Percentiles rank a stretch among this genome's conserved stretches.
phyloP scores from a whole-genome alignment of 2,113 vertebrate species.

The Fulmarus glacialis region DNA sequence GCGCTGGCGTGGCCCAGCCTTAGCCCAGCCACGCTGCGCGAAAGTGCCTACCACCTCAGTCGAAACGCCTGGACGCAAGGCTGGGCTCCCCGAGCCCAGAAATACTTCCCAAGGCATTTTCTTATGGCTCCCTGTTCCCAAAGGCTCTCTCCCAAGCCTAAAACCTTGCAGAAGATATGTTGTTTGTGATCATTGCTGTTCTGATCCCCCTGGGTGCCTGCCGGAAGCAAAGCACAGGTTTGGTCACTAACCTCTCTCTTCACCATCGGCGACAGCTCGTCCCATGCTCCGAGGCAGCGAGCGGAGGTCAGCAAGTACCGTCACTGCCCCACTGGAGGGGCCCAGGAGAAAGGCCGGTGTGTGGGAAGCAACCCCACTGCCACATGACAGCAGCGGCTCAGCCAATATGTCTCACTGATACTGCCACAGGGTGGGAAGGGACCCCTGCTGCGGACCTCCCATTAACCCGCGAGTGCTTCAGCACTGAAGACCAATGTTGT shows the following conservation, averaged over 20 bases:
- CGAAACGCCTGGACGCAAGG: not conserved
- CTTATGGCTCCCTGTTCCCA: not conserved
- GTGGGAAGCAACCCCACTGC: not conserved
- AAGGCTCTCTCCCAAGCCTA: not conserved
- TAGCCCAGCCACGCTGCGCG: fast-evolving
- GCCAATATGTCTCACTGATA: not conserved
- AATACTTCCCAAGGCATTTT: not conserved
- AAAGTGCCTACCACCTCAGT: not conserved
- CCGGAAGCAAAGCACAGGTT: not conserved
- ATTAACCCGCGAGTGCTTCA: not conserved
- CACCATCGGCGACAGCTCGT: fast-evolving
- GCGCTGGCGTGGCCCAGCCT: not conserved
- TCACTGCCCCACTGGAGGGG: fast-evolving
- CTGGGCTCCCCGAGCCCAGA: not conserved
- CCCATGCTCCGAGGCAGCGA: not conserved
- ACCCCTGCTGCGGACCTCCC: not conserved
- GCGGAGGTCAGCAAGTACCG: not conserved
- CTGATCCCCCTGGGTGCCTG: not conserved
- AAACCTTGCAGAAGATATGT: not conserved
- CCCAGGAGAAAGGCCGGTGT: not conserved
- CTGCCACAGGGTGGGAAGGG: not conserved
- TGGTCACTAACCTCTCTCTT: not conserved
- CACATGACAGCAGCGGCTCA: not conserved
- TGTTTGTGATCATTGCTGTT: not conserved
- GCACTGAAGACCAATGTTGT: not conserved